Percentiles rank a stretch among this genome's conserved stretches.
Evolutionary conservation across 2,888 invertebrate species (phyloP).

Genomic region (Villa cingulata): DNA sequence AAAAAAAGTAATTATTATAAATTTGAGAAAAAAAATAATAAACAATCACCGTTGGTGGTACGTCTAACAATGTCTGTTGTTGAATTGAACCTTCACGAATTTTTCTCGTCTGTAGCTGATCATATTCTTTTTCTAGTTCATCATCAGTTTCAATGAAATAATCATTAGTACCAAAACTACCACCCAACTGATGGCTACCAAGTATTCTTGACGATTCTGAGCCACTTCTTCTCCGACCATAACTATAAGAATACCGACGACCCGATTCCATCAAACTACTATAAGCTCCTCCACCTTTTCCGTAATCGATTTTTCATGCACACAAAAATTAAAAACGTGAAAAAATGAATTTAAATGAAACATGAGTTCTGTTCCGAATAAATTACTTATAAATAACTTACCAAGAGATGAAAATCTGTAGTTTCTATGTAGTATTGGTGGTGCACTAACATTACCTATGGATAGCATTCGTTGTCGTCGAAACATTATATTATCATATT

Average conservation of each 20-base stretch:
- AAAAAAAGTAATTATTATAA: background rate
- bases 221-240: conserved; percentile 42
- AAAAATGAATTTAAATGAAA: conserved; percentile 2
- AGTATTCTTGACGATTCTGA: conserved; percentile 42
- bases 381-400: too few species aligned
- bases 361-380: too few species aligned
- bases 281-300: conserved; percentile 51
- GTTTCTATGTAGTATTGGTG: conserved; percentile 37
- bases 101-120: conserved; percentile 31
- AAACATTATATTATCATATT: conserved; percentile 38
- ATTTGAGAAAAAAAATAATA: background rate
- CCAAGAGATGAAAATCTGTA: conserved; percentile 48
- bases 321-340: conserved; percentile 26
- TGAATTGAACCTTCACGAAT: conserved; percentile 21
- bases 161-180: conserved; percentile 36
- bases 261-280: conserved; percentile 56
- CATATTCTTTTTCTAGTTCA: conserved; percentile 37
- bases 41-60: conserved; percentile 31
- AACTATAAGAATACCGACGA: conserved; percentile 43
- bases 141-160: conserved; percentile 37
- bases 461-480: conserved; percentile 45
- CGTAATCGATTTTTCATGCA: too few species aligned
- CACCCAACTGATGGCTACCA: conserved; percentile 36
- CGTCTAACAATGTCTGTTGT: conserved; percentile 34
- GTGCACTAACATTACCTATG: conserved; percentile 52